Percentiles rank a stretch among this genome's conserved stretches.
Evolutionary conservation across 1,140 invertebrate genomes (phyloP).

Genomic region (Drosophila dunni): DNA sequence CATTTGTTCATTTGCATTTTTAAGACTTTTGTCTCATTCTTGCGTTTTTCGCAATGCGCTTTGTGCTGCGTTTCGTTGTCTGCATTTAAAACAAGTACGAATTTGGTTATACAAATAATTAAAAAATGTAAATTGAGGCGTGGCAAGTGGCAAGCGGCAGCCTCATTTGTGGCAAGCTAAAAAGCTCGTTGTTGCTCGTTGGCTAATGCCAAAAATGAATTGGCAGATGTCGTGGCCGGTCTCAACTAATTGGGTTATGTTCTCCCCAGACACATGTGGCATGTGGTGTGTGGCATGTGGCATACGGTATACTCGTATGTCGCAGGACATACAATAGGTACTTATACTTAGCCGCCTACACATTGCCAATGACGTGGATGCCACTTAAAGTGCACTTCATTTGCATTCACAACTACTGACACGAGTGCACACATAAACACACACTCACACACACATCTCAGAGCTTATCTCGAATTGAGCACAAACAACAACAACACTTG

Average conservation of each 20-base stretch:
- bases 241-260: constrained; percentile 75
- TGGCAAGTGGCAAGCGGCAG: constrained; percentile 1
- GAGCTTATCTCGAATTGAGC: constrained; percentile 32
- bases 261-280: constrained; percentile 60
- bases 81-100: constrained; percentile 43
- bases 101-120: constrained; percentile 58
- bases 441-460: constrained; percentile 1
- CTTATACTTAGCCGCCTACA: constrained; percentile 40
- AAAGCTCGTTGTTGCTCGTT: constrained; percentile 1
- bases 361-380: constrained; percentile 67
- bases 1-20: constrained; percentile 73
- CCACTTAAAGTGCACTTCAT: constrained; percentile 74
- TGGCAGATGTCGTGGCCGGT: constrained; percentile 69
- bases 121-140: constrained; percentile 48
- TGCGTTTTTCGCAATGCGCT: constrained; percentile 24
- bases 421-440: background rate
- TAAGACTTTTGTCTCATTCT: constrained; percentile 56
- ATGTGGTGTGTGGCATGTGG: background rate
- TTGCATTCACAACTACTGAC: constrained; percentile 36
- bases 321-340: constrained; percentile 4
- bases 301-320: constrained; percentile 14
- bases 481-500: constrained; percentile 27
- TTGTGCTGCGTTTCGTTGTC: constrained; percentile 9
- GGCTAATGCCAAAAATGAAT: constrained; percentile 57
- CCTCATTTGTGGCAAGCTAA: constrained; percentile 19